Percentiles rank a stretch among this genome's conserved stretches.
Evolutionary conservation across 2,888 invertebrate genomes (phyloP).

Genomic region (Halocaridina rubra): DNA sequence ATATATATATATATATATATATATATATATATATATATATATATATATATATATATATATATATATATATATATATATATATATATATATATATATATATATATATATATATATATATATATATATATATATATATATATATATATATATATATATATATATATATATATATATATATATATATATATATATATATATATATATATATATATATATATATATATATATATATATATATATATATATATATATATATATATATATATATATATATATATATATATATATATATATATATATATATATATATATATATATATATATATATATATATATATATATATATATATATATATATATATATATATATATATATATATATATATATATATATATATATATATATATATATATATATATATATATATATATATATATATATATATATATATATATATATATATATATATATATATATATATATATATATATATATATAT

Average conservation of each 20-base stretch:
- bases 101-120: no score
- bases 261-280: neutral
- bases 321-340: slow-evolving; percentile 8
- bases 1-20: no score
- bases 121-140: no score
- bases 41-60: no score
- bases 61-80: no score
- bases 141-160: neutral
- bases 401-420: neutral
- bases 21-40: no score
- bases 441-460: neutral
- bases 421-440: neutral
- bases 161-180: neutral
- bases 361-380: neutral
- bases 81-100: no score
- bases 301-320: slow-evolving; percentile 8
- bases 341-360: neutral
- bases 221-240: neutral
- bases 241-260: neutral
- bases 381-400: neutral
- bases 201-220: neutral
- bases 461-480: neutral
- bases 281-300: neutral
- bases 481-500: neutral
- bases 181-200: neutral